phyloP scores from a whole-genome alignment of 2,797 vertebrate genomes.

The Cossypha caffra region DNA sequence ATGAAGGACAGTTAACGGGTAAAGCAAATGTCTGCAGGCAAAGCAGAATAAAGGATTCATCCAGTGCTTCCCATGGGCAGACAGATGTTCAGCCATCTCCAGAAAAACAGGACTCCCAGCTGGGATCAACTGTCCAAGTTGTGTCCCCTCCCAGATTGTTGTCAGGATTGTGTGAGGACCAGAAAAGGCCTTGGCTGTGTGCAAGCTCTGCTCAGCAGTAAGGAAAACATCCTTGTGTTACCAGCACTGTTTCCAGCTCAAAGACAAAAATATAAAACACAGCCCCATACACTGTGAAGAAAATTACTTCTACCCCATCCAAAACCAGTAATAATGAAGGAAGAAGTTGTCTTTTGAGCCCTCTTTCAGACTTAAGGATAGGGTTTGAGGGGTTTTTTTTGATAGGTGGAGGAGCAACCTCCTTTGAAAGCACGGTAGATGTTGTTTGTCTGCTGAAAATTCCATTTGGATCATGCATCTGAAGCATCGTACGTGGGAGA shows the following conservation, averaged over 20 bases:
- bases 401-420: not conserved
- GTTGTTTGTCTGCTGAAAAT: not conserved
- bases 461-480: not conserved
- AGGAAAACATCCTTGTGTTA: not conserved
- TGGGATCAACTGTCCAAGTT: not conserved
- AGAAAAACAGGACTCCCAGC: not conserved
- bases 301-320: not conserved
- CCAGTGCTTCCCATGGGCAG: not conserved
- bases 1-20: not conserved
- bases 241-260: not conserved
- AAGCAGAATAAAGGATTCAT: not conserved
- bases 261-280: not conserved
- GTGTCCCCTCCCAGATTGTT: not conserved
- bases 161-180: accelerated
- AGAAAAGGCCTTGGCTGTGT: not conserved
- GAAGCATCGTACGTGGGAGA: not conserved
- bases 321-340: not conserved
- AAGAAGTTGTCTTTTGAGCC: not conserved
- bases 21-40: not conserved
- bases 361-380: not conserved
- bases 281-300: not conserved
- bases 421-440: not conserved
- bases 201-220: not conserved
- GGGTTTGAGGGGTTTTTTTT: no score
- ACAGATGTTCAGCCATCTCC: not conserved